Evolutionary conservation across 2,113 vertebrate species (phyloP).

Genomic region (Desmodus rotundus): DNA sequence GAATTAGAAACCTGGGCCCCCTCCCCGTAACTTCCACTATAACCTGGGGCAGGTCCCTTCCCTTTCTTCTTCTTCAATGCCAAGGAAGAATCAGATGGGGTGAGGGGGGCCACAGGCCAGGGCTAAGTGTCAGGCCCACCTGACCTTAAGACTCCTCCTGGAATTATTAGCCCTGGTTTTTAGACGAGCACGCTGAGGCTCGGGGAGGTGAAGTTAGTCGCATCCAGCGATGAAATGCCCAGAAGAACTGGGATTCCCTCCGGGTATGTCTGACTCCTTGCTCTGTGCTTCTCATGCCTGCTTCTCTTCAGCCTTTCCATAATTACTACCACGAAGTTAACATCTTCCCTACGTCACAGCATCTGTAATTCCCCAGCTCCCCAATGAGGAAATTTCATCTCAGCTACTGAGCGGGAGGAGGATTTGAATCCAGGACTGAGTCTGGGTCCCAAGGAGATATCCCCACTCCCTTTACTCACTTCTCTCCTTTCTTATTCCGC

Average conservation of each 20-base stretch:
- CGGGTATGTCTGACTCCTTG: rapidly evolving
- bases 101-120: background rate
- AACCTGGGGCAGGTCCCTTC: background rate
- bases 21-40: rapidly evolving
- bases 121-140: rapidly evolving
- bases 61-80: background rate
- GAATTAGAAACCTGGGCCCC: background rate
- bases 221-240: rapidly evolving
- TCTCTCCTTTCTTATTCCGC: background rate
- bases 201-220: rapidly evolving
- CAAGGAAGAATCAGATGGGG: rapidly evolving
- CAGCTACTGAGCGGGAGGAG: background rate
- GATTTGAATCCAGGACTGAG: background rate
- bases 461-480: rapidly evolving
- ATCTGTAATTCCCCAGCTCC: background rate
- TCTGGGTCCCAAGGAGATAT: background rate
- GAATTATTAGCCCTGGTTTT: background rate
- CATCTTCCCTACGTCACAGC: rapidly evolving
- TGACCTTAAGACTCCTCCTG: background rate
- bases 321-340: rapidly evolving
- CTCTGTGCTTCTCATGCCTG: rapidly evolving
- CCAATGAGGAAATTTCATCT: rapidly evolving
- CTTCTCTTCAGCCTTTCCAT: background rate
- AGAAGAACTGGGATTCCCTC: background rate
- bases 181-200: background rate